Percentiles rank a stretch among this genome's conserved stretches.
Evolutionary conservation across 1,140 invertebrate genomes (phyloP).

Genomic region (Aphaenogaster ashmeadi): DNA sequence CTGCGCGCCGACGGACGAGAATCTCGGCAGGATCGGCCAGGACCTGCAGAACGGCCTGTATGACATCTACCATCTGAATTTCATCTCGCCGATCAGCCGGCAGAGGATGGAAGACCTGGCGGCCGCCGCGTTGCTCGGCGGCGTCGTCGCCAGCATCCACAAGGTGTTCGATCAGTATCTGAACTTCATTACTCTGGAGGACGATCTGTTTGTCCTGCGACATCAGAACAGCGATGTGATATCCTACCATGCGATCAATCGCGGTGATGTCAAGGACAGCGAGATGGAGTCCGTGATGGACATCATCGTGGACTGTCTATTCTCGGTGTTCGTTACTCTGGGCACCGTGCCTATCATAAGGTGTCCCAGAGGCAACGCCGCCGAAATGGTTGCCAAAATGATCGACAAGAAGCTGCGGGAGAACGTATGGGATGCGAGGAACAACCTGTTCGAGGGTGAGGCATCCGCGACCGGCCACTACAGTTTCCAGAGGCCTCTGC

Average conservation of each 20-base stretch:
- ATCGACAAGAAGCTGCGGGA: constrained; percentile 99
- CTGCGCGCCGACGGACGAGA: constrained; percentile 98
- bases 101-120: constrained; percentile 99
- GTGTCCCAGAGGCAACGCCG: constrained; percentile 98
- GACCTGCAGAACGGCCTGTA: constrained; percentile 97
- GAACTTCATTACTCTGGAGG: constrained; percentile 99
- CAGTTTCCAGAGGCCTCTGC: constrained; percentile 96
- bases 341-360: constrained; percentile 98
- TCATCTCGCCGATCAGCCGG: constrained; percentile 98
- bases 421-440: constrained; percentile 98
- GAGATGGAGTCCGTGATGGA: constrained; percentile 99
- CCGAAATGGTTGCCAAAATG: constrained; percentile 99
- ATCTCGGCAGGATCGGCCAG: constrained; percentile 97
- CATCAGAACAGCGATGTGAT: constrained; percentile 96
- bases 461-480: constrained; percentile 91
- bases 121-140: constrained; percentile 95
- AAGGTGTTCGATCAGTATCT: constrained; percentile 99
- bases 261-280: constrained; percentile 97
- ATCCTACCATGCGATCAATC: constrained; percentile 98
- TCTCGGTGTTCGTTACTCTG: constrained; percentile 98
- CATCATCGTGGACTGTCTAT: constrained; percentile 97
- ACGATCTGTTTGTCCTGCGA: constrained; percentile 98
- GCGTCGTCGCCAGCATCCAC: constrained; percentile 95
- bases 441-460: constrained; percentile 97
- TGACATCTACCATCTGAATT: constrained; percentile 98